phyloP scores from a whole-genome alignment of 2,113 vertebrate genomes.

The Chionodraco myersi region DNA sequence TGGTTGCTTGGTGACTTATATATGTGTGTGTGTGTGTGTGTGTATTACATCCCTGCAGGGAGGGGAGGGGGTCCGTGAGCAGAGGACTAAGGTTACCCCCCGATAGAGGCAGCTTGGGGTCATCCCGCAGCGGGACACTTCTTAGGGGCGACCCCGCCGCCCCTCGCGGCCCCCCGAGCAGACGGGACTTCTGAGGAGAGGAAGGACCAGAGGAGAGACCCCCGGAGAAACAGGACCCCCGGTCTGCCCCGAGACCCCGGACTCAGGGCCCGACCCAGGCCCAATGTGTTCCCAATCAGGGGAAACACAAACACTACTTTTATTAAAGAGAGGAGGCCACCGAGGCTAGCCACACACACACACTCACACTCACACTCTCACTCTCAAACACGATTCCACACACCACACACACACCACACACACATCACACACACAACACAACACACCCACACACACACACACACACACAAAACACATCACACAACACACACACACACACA shows the following conservation, averaged over 20 bases:
- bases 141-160: constrained; percentile 83
- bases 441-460: constrained; percentile 55
- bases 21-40: constrained; percentile 55
- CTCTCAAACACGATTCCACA: constrained; percentile 70
- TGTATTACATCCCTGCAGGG: constrained; percentile 85
- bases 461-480: too few relatives aligned
- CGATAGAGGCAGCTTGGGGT: constrained; percentile 88
- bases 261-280: constrained; percentile 82
- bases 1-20: constrained; percentile 64
- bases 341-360: constrained; percentile 77
- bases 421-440: constrained; percentile 60
- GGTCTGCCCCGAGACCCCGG: constrained; percentile 72
- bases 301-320: constrained; percentile 95
- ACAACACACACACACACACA: too few relatives aligned
- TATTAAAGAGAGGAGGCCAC: constrained; percentile 90
- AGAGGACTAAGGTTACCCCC: constrained; percentile 90
- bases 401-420: constrained; percentile 82
- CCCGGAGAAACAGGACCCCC: constrained; percentile 90
- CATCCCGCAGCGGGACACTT: constrained; percentile 91
- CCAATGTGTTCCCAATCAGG: constrained; percentile 98
- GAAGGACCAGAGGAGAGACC: constrained; percentile 90
- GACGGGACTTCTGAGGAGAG: constrained; percentile 93
- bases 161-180: constrained; percentile 84
- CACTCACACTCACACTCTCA: constrained; percentile 63
- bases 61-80: constrained; percentile 83